These are phyloP conservation scores for Pseudanteris insignis DNA, from an alignment of 2,888 invertebrate genomes.

Conservation along the genomic window DNA sequence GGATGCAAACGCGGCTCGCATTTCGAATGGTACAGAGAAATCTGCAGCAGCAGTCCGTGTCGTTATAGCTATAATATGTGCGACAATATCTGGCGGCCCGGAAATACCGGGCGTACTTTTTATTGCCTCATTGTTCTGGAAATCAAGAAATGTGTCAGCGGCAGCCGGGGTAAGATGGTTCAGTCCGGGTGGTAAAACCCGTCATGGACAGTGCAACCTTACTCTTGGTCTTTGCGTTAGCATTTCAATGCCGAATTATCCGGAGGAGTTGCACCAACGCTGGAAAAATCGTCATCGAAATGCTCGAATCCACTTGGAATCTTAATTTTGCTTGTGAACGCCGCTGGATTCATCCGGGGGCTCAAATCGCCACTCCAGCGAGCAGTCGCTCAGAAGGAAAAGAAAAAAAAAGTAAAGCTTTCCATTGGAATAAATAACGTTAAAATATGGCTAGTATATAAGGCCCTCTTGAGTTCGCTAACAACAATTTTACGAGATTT, in stretches of 20 bases:
- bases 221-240: slow-evolving; percentile 56
- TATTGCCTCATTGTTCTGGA: slow-evolving; percentile 63
- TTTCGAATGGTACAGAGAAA: slow-evolving; percentile 26
- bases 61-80: slow-evolving; percentile 35
- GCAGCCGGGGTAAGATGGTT: slow-evolving; percentile 62
- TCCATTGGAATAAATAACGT: slow-evolving; percentile 29
- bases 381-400: slow-evolving; percentile 1
- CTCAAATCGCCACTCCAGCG: slow-evolving; percentile 31
- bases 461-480: no score
- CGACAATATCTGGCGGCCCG: slow-evolving; percentile 24
- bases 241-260: slow-evolving; percentile 59
- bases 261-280: slow-evolving; percentile 41
- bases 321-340: slow-evolving; percentile 51
- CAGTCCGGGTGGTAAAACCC: slow-evolving; percentile 48
- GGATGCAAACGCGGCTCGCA: slow-evolving; percentile 23
- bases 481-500: no score
- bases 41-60: no score
- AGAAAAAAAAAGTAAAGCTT: slow-evolving; percentile 11
- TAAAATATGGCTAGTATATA: no score
- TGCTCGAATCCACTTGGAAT: slow-evolving; percentile 48
- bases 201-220: slow-evolving; percentile 53
- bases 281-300: slow-evolving; percentile 41
- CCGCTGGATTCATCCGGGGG: no score
- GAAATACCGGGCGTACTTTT: slow-evolving; percentile 44
- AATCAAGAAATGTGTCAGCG: slow-evolving; percentile 66